Evolutionary conservation across 2,113 vertebrate species (phyloP).

Genomic region (Carettochelys insculpta): DNA sequence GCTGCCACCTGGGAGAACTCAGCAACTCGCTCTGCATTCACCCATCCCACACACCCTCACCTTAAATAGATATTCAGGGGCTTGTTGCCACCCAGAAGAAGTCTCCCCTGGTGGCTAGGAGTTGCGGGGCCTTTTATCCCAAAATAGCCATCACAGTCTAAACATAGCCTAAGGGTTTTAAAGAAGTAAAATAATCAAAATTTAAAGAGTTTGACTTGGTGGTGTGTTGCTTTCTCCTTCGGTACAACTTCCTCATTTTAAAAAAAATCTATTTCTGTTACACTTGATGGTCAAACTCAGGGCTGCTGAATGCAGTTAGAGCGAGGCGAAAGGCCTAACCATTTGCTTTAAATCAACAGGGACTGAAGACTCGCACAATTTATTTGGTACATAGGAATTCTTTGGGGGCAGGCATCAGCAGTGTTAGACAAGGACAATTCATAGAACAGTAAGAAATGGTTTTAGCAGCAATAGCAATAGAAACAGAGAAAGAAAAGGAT

Average conservation of each 20-base stretch:
- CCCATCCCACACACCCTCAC: too few relatives aligned
- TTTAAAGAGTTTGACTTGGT: slow-evolving; percentile 41
- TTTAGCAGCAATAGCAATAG: neutral
- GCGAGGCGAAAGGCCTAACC: neutral
- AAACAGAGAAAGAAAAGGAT: too few relatives aligned
- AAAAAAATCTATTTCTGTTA: neutral
- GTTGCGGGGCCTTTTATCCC: too few relatives aligned
- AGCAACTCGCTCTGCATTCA: too few relatives aligned
- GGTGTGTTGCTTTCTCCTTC: neutral
- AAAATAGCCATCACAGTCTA: too few relatives aligned
- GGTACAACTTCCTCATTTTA: slow-evolving; percentile 27
- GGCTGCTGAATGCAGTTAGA: neutral
- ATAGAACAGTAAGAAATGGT: neutral
- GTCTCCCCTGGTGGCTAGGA: too few relatives aligned
- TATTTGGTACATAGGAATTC: neutral
- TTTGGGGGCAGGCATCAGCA: neutral
- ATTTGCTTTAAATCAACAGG: neutral
- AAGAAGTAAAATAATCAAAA: slow-evolving; percentile 48
- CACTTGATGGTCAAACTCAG: slow-evolving; percentile 9
- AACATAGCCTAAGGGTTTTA: slow-evolving; percentile 16
- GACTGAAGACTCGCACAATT: neutral
- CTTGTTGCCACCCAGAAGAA: too few relatives aligned
- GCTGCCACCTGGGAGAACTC: too few relatives aligned
- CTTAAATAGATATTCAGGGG: too few relatives aligned
- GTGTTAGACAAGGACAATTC: neutral